Conservation (phyloP, 2,113 vertebrate species). For the Maccullochella peelii region DNA sequence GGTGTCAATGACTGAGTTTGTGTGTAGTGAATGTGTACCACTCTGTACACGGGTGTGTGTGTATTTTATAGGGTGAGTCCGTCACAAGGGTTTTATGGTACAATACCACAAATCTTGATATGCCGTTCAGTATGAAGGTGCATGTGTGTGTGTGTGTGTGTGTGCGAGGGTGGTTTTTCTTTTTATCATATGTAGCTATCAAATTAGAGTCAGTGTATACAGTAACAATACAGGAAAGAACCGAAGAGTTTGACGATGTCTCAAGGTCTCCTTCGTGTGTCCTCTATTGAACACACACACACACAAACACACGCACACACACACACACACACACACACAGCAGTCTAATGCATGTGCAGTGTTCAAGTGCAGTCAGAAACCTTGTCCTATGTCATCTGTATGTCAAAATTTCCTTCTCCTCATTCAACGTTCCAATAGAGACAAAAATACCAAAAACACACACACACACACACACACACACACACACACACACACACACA, state of each 20-base stretch:
- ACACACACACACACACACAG: background rate
- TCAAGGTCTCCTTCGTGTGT: conserved; percentile 17
- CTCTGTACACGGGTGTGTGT: conserved; percentile 3
- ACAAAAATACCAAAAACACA: too few relatives aligned
- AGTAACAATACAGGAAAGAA: conserved; percentile 62
- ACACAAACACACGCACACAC: background rate
- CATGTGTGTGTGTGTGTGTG: background rate
- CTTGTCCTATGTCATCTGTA: too few relatives aligned
- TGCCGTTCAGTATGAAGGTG: background rate
- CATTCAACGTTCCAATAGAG: too few relatives aligned
- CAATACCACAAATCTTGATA: conserved; percentile 24
- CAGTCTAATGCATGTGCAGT: background rate
- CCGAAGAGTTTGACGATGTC: conserved; percentile 24
- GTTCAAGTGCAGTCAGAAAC: too few relatives aligned
- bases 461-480: background rate
- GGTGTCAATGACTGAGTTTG: conserved; percentile 13
- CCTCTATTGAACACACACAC: conserved; percentile 2
- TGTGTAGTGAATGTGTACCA: background rate
- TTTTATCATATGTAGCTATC: conserved; percentile 19
- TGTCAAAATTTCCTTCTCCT: too few relatives aligned
- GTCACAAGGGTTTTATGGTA: conserved; percentile 14
- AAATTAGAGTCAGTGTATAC: conserved; percentile 35
- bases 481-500: background rate
- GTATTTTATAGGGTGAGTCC: conserved; percentile 19
- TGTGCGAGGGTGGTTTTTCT: conserved; percentile 3